Base-by-base conservation (phyloP, 92 coral and sea anemone genomes). In the Epizoanthus ramosus region DNA sequence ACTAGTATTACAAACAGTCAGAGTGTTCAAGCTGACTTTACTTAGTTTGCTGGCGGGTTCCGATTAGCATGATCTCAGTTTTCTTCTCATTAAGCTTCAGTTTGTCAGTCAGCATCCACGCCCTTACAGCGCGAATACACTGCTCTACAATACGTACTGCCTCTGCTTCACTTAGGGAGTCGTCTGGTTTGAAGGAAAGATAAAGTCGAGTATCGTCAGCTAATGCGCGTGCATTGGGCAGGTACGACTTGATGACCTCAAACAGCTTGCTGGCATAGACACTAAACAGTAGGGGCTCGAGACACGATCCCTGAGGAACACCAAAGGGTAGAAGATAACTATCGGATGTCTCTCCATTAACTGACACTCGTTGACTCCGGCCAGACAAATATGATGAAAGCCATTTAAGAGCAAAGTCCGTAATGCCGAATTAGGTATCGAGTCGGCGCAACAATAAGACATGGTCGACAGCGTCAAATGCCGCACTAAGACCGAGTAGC, bases 1-100 rank as follows among this genome's bases (percentile, higher is more conserved):
- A 59, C 25, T 66, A 33, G 59, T 73, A 57, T 86, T 74, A 52
- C 86, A 86, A 24, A 86, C 85, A 63, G 63, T 41, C 31, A 87
- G 68, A 31, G 75, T 80, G 60, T 17, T n/a, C 33, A 65, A 53
- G 25, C 74, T 74, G 31, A 74, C 84, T 79, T 88, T 88, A 33
- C n/a, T 19, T 72, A 45, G 85, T 84, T 80, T 85, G 89, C 52
- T 89, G 92, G 33, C 89, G 56, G 61, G 92, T 84, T 57, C 89
- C 89, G 60, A 81, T 80, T 65, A 85, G 16, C 89, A 89, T 74
- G 72, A 89, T 37, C 84, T 89, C 81, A 33, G 89, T 89, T 75
- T 80, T 89, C 65, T 53, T 43, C 75, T 85, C 89, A 75, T 80
- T 74, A 37, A 86, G 37, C 35, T 65, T 86, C 83, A 77, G 57